Conservation (phyloP, 2,113 vertebrate genomes). For the Pimephales promelas region DNA sequence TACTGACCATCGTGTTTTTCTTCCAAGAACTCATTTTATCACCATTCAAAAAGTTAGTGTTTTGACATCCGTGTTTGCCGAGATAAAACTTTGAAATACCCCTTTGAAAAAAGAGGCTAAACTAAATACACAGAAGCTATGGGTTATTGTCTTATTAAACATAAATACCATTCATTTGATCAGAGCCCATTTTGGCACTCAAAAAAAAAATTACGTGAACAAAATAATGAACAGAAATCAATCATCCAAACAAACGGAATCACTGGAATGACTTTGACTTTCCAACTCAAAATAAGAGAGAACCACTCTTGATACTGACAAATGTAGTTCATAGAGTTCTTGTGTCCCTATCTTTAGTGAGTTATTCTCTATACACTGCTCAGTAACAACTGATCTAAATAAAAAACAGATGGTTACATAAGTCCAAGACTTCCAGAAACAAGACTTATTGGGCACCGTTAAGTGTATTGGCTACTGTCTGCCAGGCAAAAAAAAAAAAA, state of each 20-base stretch:
- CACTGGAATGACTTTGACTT: too few relatives aligned
- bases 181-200: too few relatives aligned
- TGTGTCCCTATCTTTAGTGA: not conserved
- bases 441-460: not conserved
- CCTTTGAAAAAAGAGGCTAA: not conserved
- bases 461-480: not conserved
- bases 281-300: too few relatives aligned
- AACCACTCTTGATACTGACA: not conserved
- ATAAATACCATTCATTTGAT: not conserved
- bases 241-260: too few relatives aligned
- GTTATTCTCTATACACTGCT: not conserved
- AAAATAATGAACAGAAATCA: too few relatives aligned
- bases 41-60: not conserved
- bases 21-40: conserved; percentile 1
- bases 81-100: not conserved
- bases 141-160: not conserved
- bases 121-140: not conserved
- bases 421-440: not conserved
- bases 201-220: too few relatives aligned
- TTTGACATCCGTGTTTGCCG: conserved; percentile 3
- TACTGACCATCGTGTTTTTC: conserved; percentile 6
- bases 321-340: not conserved
- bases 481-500: not conserved
- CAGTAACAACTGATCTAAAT: not conserved
- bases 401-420: conserved; percentile 1